Percentiles rank a stretch among this genome's conserved stretches.
Evolutionary conservation across 2,888 invertebrate species (phyloP).

Genomic region (Empis livida): DNA sequence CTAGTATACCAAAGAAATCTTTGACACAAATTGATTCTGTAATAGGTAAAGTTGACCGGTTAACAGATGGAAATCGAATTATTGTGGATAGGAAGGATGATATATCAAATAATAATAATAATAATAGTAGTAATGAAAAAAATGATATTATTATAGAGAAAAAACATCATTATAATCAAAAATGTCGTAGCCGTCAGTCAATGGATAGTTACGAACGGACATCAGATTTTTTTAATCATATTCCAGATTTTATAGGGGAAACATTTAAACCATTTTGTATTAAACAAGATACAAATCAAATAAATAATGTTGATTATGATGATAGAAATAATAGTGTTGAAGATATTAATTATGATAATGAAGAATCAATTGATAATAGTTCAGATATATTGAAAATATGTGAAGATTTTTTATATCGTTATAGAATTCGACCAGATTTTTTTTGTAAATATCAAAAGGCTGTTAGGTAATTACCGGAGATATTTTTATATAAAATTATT

Average conservation of each 20-base stretch:
- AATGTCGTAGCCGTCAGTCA: slow-evolving; percentile 2
- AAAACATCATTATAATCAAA: not conserved
- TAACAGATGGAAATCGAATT: not conserved
- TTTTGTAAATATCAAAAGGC: slow-evolving; percentile 56
- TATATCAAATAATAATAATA: slow-evolving; percentile 15
- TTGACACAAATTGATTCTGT: not conserved
- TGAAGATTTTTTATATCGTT: slow-evolving; percentile 47
- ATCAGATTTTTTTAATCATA: slow-evolving; percentile 28
- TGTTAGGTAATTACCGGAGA: slow-evolving; percentile 37
- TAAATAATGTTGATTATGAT: not conserved
- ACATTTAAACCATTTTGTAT: slow-evolving; percentile 17
- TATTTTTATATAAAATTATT: no score
- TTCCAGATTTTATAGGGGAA: slow-evolving; percentile 25
- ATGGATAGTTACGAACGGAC: slow-evolving; percentile 22
- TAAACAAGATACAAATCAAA: not conserved
- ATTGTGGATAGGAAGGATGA: not conserved
- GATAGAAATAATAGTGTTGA: slow-evolving; percentile 9
- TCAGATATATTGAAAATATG: slow-evolving; percentile 38
- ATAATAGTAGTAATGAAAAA: no score
- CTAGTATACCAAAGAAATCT: not conserved
- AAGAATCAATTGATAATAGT: slow-evolving; percentile 15
- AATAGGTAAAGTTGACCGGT: not conserved
- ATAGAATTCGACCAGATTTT: slow-evolving; percentile 62
- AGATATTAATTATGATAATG: not conserved
- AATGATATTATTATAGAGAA: slow-evolving; percentile 16